phyloP scores from a whole-genome alignment of 2,888 invertebrate species.

The Cataglyphis livida region DNA sequence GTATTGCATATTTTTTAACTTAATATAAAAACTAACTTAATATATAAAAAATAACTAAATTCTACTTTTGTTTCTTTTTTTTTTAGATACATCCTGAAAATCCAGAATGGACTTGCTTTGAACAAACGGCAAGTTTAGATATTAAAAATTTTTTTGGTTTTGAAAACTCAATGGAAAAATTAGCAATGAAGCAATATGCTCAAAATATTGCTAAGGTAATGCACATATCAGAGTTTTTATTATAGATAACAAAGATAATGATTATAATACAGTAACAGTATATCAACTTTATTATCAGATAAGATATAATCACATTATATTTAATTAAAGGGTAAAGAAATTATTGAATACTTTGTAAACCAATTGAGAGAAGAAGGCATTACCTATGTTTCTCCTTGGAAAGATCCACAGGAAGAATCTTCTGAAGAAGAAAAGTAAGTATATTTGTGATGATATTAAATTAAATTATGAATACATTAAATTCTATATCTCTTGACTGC shows the following conservation, averaged over 20 bases:
- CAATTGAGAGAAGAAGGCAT: constrained; percentile 92
- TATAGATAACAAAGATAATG: not conserved
- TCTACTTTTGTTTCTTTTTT: not conserved
- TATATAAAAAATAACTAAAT: constrained; percentile 9
- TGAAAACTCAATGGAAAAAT: constrained; percentile 97
- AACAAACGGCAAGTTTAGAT: constrained; percentile 96
- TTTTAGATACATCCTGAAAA: constrained; percentile 96
- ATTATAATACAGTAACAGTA: not conserved
- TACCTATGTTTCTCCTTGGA: constrained; percentile 89
- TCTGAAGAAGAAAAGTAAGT: constrained; percentile 68
- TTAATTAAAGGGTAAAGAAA: constrained; percentile 93
- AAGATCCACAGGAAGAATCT: constrained; percentile 73
- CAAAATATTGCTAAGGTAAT: constrained; percentile 91
- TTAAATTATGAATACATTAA: not conserved
- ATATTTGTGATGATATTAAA: not conserved
- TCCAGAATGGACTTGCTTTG: constrained; percentile 97
- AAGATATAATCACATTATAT: not conserved
- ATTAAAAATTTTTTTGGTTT: constrained; percentile 98
- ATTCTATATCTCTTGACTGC: constrained; percentile 27
- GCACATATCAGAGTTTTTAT: not conserved
- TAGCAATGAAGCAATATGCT: constrained; percentile 98
- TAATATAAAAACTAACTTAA: constrained; percentile 6
- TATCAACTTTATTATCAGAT: not conserved
- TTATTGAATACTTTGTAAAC: constrained; percentile 95
- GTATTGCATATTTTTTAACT: constrained; percentile 7